Evolutionary conservation across 2,888 invertebrate genomes (phyloP).

Genomic region (Crematogaster levior): DNA sequence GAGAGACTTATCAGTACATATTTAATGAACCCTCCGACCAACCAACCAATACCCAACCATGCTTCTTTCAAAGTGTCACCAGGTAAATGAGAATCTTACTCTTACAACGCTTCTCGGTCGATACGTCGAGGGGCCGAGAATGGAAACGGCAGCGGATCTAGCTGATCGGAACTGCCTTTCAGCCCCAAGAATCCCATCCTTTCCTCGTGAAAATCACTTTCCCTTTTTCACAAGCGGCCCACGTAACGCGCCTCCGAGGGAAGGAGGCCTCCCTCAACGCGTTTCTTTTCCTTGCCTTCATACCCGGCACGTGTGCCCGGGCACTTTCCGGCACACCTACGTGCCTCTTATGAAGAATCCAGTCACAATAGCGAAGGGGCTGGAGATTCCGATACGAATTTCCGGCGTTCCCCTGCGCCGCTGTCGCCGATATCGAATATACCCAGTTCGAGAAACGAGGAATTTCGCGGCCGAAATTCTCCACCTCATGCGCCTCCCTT

Average conservation of each 20-base stretch:
- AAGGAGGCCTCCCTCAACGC: neutral
- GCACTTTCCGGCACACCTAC: constrained; percentile 40
- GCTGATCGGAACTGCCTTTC: constrained; percentile 60
- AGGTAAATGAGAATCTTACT: constrained; percentile 61
- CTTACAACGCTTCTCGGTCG: constrained; percentile 64
- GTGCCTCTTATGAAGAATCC: constrained; percentile 54
- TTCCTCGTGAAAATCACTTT: constrained; percentile 69
- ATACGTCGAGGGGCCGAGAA: constrained; percentile 58
- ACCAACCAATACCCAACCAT: neutral
- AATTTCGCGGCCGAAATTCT: constrained; percentile 39
- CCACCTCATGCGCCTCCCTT: neutral
- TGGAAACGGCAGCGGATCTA: constrained; percentile 37
- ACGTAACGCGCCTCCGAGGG: constrained; percentile 60
- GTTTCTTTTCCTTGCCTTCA: constrained; percentile 24
- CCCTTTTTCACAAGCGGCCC: constrained; percentile 68
- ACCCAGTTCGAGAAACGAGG: constrained; percentile 47
- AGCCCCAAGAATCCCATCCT: constrained; percentile 41
- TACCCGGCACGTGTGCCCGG: constrained; percentile 56
- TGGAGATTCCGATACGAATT: constrained; percentile 51
- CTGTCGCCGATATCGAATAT: constrained; percentile 37
- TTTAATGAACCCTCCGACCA: constrained; percentile 54
- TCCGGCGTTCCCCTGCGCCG: constrained; percentile 27
- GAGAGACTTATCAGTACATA: constrained; percentile 71
- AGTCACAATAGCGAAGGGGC: constrained; percentile 31
- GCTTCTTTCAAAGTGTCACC: constrained; percentile 26